Base-by-base conservation (phyloP, 2,797 vertebrate genomes). In the Peromyscus eremicus region DNA sequence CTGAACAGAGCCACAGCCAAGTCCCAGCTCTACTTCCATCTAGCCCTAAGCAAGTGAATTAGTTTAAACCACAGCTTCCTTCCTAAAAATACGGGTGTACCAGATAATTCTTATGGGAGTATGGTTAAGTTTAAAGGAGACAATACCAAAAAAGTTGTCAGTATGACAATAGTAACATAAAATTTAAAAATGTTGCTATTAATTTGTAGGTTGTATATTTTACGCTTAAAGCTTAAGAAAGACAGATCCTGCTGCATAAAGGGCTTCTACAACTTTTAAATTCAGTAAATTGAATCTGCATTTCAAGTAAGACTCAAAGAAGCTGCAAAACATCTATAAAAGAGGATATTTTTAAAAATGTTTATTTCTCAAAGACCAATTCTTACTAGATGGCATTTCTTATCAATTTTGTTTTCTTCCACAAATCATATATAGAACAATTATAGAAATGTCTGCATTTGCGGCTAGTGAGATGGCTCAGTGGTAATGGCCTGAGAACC, bases 281-380 rank as follows among this genome's bases (percentile, higher is more conserved):
- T 84, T 84, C 60, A 90, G 13, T 80, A 95, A 85, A 46, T 70
- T 89, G 34, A 85, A 95, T 40, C 64, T 32, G 75, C 14, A 73
- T 16, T 89, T 93, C 90, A 88, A 57, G 5, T 46, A 80, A 83
- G 52, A 92, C 83, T 80, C 52, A 94, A 89, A 84, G 29, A 86
- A 70, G 49, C 83, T 89, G 8, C 29, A 97, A 86, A 96, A 95
- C 83, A 97, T 8, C n/a, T 80, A 92, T 60, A 94, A 96, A 97
- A 98, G 6, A 64, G 2, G 32, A 23, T 68, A 43, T 0, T 60
- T 0, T 0, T 94, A 68, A 77, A 80, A 46, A 92, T 71, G n/a
- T 62, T 60, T 43, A 43, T 71, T 94, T 66, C 89, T 92, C 86
- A 82, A 23, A 55, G 85, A 66, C 55, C 80, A 92, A 71, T 84